Percentiles rank a stretch among this genome's conserved stretches.
Evolutionary conservation across 2,888 invertebrate genomes (phyloP).

Genomic region (Agrypnus murinus): DNA sequence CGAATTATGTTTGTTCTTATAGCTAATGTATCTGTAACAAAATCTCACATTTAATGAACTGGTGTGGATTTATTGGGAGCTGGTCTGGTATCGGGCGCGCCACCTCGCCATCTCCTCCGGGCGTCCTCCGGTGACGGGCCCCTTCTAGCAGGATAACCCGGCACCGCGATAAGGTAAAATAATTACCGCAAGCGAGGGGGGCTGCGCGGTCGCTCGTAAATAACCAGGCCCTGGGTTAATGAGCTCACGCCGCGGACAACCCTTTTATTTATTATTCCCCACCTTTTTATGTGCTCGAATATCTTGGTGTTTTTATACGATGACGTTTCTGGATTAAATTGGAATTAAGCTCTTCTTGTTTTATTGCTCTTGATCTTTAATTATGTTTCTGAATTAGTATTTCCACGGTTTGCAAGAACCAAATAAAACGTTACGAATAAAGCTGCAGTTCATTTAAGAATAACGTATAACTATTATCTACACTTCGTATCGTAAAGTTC

Average conservation of each 20-base stretch:
- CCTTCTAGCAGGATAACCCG: conserved; percentile 50
- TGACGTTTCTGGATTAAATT: conserved; percentile 63
- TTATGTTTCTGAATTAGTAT: conserved; percentile 54
- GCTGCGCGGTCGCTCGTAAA: conserved; percentile 60
- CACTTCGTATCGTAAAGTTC: conserved; percentile 12
- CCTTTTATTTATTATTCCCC: conserved; percentile 65
- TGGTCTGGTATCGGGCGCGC: conserved; percentile 59
- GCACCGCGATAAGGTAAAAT: conserved; percentile 62
- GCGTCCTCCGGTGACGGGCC: conserved; percentile 54
- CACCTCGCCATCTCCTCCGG: conserved; percentile 55
- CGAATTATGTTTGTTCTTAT: conserved; percentile 69
- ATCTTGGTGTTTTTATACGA: conserved; percentile 57
- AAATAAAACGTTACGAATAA: conserved; percentile 13
- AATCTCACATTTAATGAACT: conserved; percentile 69
- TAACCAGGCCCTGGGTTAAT: conserved; percentile 64
- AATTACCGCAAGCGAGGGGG: conserved; percentile 60
- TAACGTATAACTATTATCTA: conserved; percentile 10
- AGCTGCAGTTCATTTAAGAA: conserved; percentile 6
- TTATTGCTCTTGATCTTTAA: conserved; percentile 56
- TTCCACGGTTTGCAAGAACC: conserved; percentile 21
- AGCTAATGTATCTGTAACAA: conserved; percentile 68
- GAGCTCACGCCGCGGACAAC: conserved; percentile 65
- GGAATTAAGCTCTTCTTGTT: conserved; percentile 57
- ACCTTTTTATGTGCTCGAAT: conserved; percentile 58
- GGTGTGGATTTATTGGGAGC: conserved; percentile 58